Conservation (phyloP, 37 sponge, comb jelly and placozoan species). For the Lycopodina hypogea region DNA sequence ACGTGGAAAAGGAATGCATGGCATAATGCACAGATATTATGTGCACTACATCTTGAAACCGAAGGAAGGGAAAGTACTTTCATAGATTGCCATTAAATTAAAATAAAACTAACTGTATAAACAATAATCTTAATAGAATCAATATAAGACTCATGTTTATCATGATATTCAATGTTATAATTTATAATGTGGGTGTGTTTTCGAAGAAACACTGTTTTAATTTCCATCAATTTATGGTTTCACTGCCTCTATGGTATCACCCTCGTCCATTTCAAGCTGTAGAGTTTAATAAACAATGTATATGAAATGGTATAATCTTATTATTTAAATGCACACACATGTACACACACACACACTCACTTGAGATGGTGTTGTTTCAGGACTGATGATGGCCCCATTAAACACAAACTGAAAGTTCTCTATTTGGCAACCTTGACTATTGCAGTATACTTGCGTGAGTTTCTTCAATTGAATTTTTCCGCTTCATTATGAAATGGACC, state of each 20-base stretch:
- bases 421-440: conserved; percentile 90
- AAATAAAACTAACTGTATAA: background rate
- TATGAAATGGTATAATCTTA: background rate
- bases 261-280: conserved; percentile 98
- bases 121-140: background rate
- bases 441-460: conserved; percentile 95
- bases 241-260: conserved; percentile 96
- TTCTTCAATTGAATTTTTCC: conserved; percentile 90
- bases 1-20: conserved; percentile 71
- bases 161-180: too few relatives aligned
- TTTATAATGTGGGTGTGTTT: background rate
- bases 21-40: conserved; percentile 49
- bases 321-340: background rate
- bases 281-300: background rate
- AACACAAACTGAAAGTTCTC: conserved; percentile 89
- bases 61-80: conserved; percentile 71
- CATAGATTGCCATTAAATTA: conserved; percentile 12
- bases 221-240: conserved; percentile 93
- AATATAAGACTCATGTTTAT: too few relatives aligned
- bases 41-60: conserved; percentile 80
- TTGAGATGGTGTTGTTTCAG: conserved; percentile 70
- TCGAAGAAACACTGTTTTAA: background rate
- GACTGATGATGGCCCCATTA: conserved; percentile 82
- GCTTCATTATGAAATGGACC: conserved; percentile 96
- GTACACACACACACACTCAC: too few relatives aligned